Percentiles rank a stretch among this genome's conserved stretches.
Conservation (phyloP, 2,888 invertebrate genomes). For the Trypoxylon attenuatum region DNA sequence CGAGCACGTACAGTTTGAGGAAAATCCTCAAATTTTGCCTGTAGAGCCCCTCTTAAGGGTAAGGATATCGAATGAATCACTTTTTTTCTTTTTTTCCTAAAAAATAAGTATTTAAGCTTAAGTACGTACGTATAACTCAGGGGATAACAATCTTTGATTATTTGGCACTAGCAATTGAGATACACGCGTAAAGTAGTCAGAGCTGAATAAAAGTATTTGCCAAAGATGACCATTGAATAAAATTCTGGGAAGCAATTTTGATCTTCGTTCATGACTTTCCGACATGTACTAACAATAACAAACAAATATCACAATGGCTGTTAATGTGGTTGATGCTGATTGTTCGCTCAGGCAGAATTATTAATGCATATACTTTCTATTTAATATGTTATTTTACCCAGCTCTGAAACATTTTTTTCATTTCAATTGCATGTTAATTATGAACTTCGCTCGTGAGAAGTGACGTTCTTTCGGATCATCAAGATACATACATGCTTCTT, state of each 20-base stretch:
- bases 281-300: neutral
- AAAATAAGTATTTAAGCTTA: no score
- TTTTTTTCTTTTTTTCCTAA: neutral
- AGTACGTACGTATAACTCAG: neutral
- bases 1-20: constrained; percentile 83
- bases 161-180: neutral
- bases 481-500: constrained; percentile 14
- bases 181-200: neutral
- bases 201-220: neutral
- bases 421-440: constrained; percentile 16
- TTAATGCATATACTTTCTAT: no score
- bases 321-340: neutral
- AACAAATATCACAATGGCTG: neutral
- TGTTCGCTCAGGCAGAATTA: neutral
- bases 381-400: neutral
- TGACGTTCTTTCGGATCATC: constrained; percentile 2
- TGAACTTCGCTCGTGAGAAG: neutral
- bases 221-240: neutral
- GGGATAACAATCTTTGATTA: neutral
- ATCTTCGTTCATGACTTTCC: neutral
- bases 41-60: constrained; percentile 73
- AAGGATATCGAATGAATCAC: constrained; percentile 19
- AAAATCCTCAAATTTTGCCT: constrained; percentile 80
- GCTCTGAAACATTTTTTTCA: neutral
- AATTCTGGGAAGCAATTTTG: neutral